Conservation (phyloP, 2,797 vertebrate species). For the Pangasius macronema region DNA sequence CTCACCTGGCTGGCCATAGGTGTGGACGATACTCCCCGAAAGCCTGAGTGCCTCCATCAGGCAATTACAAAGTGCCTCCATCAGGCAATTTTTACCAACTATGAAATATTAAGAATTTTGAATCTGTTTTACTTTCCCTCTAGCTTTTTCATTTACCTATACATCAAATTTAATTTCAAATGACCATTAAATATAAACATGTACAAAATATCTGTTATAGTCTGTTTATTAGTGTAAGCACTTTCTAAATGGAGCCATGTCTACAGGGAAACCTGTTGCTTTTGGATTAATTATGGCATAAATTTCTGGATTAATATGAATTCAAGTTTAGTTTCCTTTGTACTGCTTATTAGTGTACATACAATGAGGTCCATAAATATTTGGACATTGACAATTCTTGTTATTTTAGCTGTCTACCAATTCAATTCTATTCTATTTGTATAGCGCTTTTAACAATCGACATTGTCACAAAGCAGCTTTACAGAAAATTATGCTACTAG, state of each 20-base stretch:
- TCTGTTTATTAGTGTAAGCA: background rate
- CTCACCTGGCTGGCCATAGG: constrained; percentile 74
- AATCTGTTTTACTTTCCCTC: background rate
- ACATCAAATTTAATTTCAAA: background rate
- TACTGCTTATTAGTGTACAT: background rate
- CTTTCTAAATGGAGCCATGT: background rate
- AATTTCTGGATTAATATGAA: background rate
- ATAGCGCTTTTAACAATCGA: too few species aligned
- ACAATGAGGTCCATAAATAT: background rate
- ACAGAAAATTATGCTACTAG: too few species aligned
- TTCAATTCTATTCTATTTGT: too few species aligned
- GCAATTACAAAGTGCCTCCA: background rate
- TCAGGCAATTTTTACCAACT: too few species aligned
- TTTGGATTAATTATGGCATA: background rate
- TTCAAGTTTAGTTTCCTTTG: background rate
- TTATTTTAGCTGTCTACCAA: background rate
- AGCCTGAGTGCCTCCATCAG: constrained; percentile 50
- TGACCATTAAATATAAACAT: background rate
- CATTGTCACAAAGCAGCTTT: too few species aligned
- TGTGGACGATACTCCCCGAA: constrained; percentile 79
- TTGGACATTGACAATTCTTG: background rate
- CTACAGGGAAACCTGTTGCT: background rate
- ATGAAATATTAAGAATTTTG: background rate
- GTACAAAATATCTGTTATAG: background rate
- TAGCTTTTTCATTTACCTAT: background rate